Conservation (phyloP, 2,113 vertebrate species). For the Alexandromys fortis region DNA sequence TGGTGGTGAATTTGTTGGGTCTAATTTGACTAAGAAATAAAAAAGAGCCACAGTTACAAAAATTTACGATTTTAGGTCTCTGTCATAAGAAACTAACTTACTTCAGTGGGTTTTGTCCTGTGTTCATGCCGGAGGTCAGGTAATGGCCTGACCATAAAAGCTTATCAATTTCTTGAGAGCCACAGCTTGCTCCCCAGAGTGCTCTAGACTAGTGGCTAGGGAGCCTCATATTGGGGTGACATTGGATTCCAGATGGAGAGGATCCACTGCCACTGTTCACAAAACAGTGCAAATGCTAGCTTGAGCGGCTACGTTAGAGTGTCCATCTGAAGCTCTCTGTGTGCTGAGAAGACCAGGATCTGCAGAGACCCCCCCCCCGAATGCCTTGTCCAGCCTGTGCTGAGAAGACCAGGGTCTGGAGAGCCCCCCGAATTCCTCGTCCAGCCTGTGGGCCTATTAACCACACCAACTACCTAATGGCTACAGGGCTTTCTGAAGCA, state of each 20-base stretch:
- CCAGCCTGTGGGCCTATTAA: background rate
- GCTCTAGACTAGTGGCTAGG: background rate
- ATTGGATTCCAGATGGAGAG: background rate
- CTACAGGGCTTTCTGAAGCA: background rate
- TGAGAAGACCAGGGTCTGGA: background rate
- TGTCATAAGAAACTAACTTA: background rate
- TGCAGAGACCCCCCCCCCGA: background rate
- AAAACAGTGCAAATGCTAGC: background rate
- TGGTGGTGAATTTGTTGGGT: background rate
- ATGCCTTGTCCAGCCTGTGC: background rate
- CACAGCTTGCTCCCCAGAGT: background rate
- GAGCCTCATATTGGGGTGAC: background rate
- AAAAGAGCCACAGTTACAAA: background rate
- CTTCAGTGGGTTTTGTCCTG: background rate
- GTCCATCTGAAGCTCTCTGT: background rate
- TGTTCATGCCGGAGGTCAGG: background rate
- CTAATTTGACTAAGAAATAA: background rate
- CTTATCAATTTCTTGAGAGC: background rate
- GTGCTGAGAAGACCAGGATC: background rate
- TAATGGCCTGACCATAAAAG: background rate
- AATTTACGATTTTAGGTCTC: background rate
- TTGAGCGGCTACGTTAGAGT: background rate
- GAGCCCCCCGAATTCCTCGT: no score
- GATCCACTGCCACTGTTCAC: background rate
- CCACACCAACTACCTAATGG: background rate